phyloP scores from a whole-genome alignment of 2,797 vertebrate genomes.

The Squalus acanthias region DNA sequence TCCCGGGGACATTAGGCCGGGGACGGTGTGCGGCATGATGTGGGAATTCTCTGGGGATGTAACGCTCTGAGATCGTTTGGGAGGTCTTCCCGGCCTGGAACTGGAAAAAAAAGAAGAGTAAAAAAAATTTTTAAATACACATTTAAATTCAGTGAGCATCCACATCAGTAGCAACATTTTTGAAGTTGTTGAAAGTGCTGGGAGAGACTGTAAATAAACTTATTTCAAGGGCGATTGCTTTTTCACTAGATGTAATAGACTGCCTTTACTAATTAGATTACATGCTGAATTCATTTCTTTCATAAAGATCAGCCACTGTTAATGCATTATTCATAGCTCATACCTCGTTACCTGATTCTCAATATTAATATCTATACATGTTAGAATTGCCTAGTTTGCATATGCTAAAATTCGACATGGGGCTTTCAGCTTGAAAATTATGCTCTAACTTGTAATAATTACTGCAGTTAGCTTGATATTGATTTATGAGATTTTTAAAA shows the following conservation, averaged over 20 bases:
- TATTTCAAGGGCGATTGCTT: slow-evolving; percentile 99
- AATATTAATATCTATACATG: slow-evolving; percentile 99
- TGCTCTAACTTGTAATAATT: slow-evolving; percentile 99
- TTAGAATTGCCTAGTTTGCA: slow-evolving; percentile 99
- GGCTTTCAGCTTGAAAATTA: slow-evolving; percentile 99
- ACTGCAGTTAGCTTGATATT: slow-evolving; percentile 99
- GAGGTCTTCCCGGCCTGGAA: slow-evolving; percentile 98
- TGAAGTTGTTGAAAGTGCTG: slow-evolving; percentile 88
- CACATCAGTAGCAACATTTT: slow-evolving; percentile 72
- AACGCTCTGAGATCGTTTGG: slow-evolving; percentile 96
- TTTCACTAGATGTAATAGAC: slow-evolving; percentile 99
- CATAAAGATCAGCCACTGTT: slow-evolving; percentile 99
- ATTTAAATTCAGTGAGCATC: neutral
- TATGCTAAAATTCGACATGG: slow-evolving; percentile 98
- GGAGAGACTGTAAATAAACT: slow-evolving; percentile 99
- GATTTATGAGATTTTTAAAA: slow-evolving; percentile 99
- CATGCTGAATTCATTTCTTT: slow-evolving; percentile 99
- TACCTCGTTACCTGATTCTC: slow-evolving; percentile 99
- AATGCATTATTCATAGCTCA: slow-evolving; percentile 99
- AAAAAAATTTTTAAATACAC: slow-evolving; percentile 42
- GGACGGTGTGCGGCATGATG: slow-evolving; percentile 98
- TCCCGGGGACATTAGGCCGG: slow-evolving; percentile 97
- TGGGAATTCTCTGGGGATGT: slow-evolving; percentile 96
- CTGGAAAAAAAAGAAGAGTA: slow-evolving; percentile 68
- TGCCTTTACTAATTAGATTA: slow-evolving; percentile 99